phyloP scores from a whole-genome alignment of 1,140 invertebrate species.

The Dufourea novaeangliae region DNA sequence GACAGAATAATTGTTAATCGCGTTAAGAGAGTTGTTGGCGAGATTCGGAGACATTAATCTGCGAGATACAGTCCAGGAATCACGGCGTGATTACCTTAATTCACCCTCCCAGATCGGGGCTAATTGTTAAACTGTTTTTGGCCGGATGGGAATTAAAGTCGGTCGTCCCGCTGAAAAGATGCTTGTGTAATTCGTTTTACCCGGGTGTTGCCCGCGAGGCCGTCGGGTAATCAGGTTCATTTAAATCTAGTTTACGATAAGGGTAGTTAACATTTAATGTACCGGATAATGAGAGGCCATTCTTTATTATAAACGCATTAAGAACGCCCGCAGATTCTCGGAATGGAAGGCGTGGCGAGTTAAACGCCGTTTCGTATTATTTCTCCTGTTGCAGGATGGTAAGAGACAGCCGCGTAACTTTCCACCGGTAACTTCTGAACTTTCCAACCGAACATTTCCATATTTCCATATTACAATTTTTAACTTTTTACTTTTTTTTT shows the following conservation, averaged over 20 bases:
- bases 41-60: not conserved
- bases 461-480: too few relatives aligned
- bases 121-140: constrained; percentile 49
- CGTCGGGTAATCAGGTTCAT: constrained; percentile 59
- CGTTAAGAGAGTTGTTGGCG: too few relatives aligned
- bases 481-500: too few relatives aligned
- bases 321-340: not conserved
- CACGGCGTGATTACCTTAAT: constrained; percentile 1
- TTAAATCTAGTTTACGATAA: constrained; percentile 58
- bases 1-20: too few relatives aligned
- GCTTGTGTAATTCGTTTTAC: constrained; percentile 46
- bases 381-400: not conserved
- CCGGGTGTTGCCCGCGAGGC: not conserved
- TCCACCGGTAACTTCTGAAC: too few relatives aligned
- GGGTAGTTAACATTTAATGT: constrained; percentile 45
- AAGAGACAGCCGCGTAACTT: not conserved
- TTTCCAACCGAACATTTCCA: too few relatives aligned
- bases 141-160: constrained; percentile 38
- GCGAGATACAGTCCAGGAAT: not conserved
- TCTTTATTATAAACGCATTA: constrained; percentile 46
- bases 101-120: not conserved
- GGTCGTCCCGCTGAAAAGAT: constrained; percentile 39
- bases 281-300: constrained; percentile 26
- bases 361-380: not conserved
- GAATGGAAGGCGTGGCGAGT: not conserved